Evolutionary conservation across 2,797 vertebrate genomes (phyloP).

Genomic region (Dicrostonyx torquatus): DNA sequence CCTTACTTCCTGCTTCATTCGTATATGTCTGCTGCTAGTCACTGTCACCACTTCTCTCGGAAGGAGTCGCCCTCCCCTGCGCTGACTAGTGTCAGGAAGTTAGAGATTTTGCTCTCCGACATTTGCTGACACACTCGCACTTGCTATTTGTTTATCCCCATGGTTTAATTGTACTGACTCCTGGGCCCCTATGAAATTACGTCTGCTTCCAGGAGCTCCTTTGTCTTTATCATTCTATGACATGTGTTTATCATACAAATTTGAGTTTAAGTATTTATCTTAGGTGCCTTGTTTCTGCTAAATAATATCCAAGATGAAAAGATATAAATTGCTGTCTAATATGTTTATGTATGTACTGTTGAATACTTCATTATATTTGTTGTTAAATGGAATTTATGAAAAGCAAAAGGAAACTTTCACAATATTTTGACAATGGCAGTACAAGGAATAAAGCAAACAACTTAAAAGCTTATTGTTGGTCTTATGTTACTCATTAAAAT

Average conservation of each 20-base stretch:
- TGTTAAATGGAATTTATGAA: not conserved
- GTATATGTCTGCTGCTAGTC: not conserved
- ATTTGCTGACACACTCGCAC: not conserved
- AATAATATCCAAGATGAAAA: not conserved
- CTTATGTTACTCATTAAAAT: conserved; percentile 1
- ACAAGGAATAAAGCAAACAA: not conserved
- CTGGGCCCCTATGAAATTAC: not conserved
- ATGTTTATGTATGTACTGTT: not conserved
- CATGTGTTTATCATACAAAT: not conserved
- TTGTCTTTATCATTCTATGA: not conserved
- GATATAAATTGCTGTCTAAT: not conserved
- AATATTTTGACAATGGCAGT: not conserved
- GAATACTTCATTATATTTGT: not conserved
- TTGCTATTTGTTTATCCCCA: not conserved
- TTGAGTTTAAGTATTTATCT: conserved; percentile 4
- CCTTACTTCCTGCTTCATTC: not conserved
- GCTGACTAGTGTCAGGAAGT: not conserved
- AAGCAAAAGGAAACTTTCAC: not conserved
- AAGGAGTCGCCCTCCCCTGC: not conserved
- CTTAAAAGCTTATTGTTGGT: not conserved
- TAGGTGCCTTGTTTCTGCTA: not conserved
- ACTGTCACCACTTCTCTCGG: not conserved
- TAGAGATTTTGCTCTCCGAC: not conserved
- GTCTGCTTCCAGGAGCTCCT: not conserved
- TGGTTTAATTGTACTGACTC: not conserved